These are phyloP conservation scores for Microctonus brassicae DNA, from an alignment of 2,888 invertebrate species.

Conservation along the genomic window DNA sequence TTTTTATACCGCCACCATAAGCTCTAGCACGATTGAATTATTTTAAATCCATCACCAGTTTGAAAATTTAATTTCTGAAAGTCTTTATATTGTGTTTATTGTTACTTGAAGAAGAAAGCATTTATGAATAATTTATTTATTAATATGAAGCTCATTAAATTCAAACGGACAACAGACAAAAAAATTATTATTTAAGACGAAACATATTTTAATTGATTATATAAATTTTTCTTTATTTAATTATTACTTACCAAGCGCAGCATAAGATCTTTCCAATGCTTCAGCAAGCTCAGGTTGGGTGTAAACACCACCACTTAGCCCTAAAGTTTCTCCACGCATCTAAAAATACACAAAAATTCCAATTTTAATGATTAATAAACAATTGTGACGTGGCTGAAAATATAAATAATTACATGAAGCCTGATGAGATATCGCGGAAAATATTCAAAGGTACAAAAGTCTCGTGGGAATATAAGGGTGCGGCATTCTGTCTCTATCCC, in stretches of 20 bases:
- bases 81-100: no score
- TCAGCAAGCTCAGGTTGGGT: slow-evolving; percentile 44
- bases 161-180: neutral
- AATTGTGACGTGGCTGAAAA: neutral
- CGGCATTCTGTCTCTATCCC: neutral
- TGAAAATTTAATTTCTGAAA: no score
- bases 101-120: no score
- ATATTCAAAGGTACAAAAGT: neutral
- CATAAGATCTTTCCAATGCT: slow-evolving; percentile 45
- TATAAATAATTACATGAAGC: neutral
- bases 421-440: neutral
- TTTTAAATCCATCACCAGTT: slow-evolving; percentile 11
- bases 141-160: no score
- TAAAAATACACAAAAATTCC: slow-evolving; percentile 1
- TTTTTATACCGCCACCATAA: slow-evolving; percentile 14
- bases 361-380: neutral
- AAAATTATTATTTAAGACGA: slow-evolving; percentile 46
- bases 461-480: slow-evolving; percentile 3
- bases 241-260: slow-evolving; percentile 44
- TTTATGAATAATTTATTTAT: no score
- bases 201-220: slow-evolving; percentile 1
- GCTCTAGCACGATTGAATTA: neutral
- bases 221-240: neutral
- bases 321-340: slow-evolving; percentile 37
- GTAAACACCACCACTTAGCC: slow-evolving; percentile 36